Conservation (phyloP, 2,797 vertebrate species). For the Neopelma chrysocephalum region DNA sequence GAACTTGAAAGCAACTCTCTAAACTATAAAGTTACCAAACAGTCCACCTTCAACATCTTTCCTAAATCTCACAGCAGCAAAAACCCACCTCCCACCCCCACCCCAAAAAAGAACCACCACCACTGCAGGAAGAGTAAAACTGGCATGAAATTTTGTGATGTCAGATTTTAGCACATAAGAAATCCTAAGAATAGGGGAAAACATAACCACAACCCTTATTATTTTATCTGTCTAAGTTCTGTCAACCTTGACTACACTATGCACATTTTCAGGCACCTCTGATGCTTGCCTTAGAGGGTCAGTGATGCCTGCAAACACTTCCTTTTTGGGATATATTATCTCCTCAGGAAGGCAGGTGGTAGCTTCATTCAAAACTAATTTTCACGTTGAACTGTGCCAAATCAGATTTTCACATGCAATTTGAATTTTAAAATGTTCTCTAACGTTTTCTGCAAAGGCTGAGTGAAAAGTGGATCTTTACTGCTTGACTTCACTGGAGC, state of each 20-base stretch:
- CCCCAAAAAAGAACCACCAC: neutral
- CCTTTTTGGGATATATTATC: neutral
- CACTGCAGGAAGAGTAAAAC: neutral
- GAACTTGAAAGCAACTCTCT: neutral
- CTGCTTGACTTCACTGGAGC: neutral
- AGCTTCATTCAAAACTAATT: slow-evolving; percentile 43
- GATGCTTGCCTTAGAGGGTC: neutral
- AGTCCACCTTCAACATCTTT: neutral
- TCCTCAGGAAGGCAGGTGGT: slow-evolving; percentile 13
- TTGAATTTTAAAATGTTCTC: neutral
- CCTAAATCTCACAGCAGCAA: neutral
- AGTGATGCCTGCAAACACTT: slow-evolving; percentile 7
- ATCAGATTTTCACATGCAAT: slow-evolving; percentile 2
- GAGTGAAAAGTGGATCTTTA: neutral
- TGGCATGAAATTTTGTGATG: neutral
- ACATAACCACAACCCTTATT: neutral
- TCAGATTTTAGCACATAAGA: neutral
- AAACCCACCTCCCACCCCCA: neutral
- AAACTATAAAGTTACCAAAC: neutral
- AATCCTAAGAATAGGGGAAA: neutral
- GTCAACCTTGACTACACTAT: neutral
- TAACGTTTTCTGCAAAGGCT: neutral
- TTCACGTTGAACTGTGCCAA: slow-evolving; percentile 15
- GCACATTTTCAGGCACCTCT: neutral
- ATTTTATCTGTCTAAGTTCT: neutral